Conservation (phyloP, 2,888 invertebrate species). For the Euclidia mi region DNA sequence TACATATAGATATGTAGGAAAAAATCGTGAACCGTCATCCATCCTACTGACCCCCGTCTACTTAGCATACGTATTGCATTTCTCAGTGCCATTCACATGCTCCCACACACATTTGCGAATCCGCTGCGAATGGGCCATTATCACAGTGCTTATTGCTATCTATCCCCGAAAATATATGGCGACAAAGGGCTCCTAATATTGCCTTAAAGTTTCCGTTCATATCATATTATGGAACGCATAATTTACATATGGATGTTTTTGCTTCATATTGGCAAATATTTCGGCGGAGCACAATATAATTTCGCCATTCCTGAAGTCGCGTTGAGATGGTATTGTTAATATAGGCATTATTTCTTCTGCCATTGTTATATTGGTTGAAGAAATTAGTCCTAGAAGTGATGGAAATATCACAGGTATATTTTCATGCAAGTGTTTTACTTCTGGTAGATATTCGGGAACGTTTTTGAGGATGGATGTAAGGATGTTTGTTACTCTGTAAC, state of each 20-base stretch:
- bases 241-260: constrained; percentile 5
- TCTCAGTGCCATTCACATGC: constrained; percentile 65
- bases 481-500: too few species aligned
- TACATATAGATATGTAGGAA: constrained; percentile 13
- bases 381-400: too few species aligned
- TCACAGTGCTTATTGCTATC: constrained; percentile 47
- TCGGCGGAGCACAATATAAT: too few species aligned
- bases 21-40: constrained; percentile 68
- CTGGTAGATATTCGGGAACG: too few species aligned
- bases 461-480: too few species aligned
- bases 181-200: constrained; percentile 30
- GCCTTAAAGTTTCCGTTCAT: constrained; percentile 16
- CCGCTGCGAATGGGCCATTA: constrained; percentile 49
- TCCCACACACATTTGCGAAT: constrained; percentile 49
- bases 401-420: too few species aligned
- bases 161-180: constrained; percentile 33
- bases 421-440: too few species aligned
- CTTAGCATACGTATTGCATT: constrained; percentile 82
- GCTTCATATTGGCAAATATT: neutral
- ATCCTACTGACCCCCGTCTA: constrained; percentile 68
- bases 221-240: constrained; percentile 9
- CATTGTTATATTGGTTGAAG: too few species aligned
- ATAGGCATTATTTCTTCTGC: too few species aligned
- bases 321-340: too few species aligned
- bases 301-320: too few species aligned